A percentile compares a stretch with the other conserved stretches of the same genome.
phyloP scores from a whole-genome alignment of 2,888 invertebrate species.

The Cataglyphis cursor region DNA sequence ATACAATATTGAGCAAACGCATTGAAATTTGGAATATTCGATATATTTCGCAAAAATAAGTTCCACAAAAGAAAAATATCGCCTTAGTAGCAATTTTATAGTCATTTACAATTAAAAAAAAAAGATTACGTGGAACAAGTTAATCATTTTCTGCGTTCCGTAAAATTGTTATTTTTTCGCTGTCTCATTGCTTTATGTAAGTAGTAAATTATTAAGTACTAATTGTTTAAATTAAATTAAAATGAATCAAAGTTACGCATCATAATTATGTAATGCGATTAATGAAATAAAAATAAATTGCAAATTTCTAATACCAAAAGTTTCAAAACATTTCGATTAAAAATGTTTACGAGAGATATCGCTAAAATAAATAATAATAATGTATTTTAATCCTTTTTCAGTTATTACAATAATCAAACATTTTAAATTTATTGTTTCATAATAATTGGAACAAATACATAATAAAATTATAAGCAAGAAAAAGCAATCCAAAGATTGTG shows the following conservation, averaged over 20 bases:
- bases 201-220: too few relatives aligned
- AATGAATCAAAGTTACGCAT: neutral
- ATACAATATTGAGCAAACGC: neutral
- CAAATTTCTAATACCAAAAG: neutral
- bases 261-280: neutral
- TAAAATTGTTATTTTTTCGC: neutral
- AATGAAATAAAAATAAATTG: conserved; percentile 1
- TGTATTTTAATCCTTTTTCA: neutral
- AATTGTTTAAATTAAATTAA: neutral
- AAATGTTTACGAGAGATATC: neutral
- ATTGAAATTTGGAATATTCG: neutral
- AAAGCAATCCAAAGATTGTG: neutral
- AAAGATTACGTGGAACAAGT: neutral
- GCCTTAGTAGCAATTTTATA: neutral
- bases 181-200: neutral
- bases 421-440: neutral
- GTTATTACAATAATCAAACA: neutral
- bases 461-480: neutral
- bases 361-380: neutral
- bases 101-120: neutral
- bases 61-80: neutral
- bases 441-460: neutral
- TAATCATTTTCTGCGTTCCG: neutral
- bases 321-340: neutral
- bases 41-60: neutral